Evolutionary conservation across 2,888 invertebrate genomes (phyloP), one percentile per base, ranked within the genome.

Genomic region (Alitta virens): DNA sequence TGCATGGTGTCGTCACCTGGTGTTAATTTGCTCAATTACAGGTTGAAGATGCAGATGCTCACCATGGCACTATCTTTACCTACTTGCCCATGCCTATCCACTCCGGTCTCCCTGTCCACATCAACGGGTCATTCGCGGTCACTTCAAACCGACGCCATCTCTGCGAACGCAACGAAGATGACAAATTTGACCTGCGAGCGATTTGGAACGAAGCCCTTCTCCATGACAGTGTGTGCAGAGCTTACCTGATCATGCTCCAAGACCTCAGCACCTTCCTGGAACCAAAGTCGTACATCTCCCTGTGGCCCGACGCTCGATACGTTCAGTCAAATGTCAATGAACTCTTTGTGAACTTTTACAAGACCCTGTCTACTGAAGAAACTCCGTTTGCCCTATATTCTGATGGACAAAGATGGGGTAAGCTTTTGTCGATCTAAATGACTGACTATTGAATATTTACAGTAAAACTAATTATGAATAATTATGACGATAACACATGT

Each of bases 121-220:
- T 79, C 7, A 79, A 78, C 60, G 77, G 74, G 1, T 69, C 73
- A 9, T 80, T 80, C 67, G 69, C 75, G 5, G 69, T 79, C 2
- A 71, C 72, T 5, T 70, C 75, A 14, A 74, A 74, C 62, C 63
- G 80, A 33, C 69, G 74, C 25, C 63, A 71, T 25, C 66, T 80
- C 12, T 68, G 66, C 25, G 68, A 69, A 43, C 60, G 64, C 25
- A 71, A 70, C 24, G 71, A 71, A 25, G 78, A 78, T 59, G 78
- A 79, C 65, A 76, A 72, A 53, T 58, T 51, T 40, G 69, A 68
- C 40, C 26, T 57, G 7, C 63, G 66, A 26, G 68, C 68, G 7
- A 56, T 68, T 18, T 76, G 75, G 76, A 76, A 76, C 56, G 65
- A 69, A 16, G 66, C 67, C 16, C 63, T 76, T 21, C 42, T 73